A percentile compares a stretch with the other conserved stretches of the same genome.
Evolutionary conservation across 35 echinoderm and acorn worm species (phyloP).

Genomic region (Strongylocentrotus purpuratus): DNA sequence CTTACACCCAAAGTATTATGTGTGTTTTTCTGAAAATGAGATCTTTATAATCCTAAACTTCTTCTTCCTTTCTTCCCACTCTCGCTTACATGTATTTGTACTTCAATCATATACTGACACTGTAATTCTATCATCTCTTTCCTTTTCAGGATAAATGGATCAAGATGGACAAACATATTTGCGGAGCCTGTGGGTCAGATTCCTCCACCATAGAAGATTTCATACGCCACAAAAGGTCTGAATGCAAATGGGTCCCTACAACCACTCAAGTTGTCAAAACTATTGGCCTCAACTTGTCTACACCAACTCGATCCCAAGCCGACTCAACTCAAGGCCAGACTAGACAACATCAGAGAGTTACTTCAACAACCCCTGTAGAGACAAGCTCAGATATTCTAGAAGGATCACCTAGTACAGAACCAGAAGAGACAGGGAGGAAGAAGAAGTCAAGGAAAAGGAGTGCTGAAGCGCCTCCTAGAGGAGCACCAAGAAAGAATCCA

Average conservation of each 20-base stretch:
- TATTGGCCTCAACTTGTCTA: neutral
- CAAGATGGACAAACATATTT: constrained; percentile 61
- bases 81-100: too few relatives aligned
- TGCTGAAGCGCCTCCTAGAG: neutral
- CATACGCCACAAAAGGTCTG: constrained; percentile 45
- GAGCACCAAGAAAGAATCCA: neutral
- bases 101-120: too few relatives aligned
- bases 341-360: neutral
- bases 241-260: neutral
- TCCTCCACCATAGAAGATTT: constrained; percentile 55
- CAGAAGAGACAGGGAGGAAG: neutral
- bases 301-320: neutral
- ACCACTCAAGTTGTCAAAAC: neutral
- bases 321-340: neutral
- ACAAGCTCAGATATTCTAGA: neutral
- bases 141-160: constrained; percentile 72
- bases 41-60: too few relatives aligned
- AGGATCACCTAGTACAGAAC: neutral
- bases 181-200: constrained; percentile 42
- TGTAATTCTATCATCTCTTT: constrained; percentile 44
- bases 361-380: neutral
- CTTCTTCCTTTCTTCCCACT: too few relatives aligned
- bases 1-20: too few relatives aligned
- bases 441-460: neutral
- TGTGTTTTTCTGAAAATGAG: too few relatives aligned